A percentile compares a stretch with the other conserved stretches of the same genome.
These are phyloP conservation scores for Lepidurus couesii DNA, from an alignment of 1,140 invertebrate genomes.

Conservation along the genomic window DNA sequence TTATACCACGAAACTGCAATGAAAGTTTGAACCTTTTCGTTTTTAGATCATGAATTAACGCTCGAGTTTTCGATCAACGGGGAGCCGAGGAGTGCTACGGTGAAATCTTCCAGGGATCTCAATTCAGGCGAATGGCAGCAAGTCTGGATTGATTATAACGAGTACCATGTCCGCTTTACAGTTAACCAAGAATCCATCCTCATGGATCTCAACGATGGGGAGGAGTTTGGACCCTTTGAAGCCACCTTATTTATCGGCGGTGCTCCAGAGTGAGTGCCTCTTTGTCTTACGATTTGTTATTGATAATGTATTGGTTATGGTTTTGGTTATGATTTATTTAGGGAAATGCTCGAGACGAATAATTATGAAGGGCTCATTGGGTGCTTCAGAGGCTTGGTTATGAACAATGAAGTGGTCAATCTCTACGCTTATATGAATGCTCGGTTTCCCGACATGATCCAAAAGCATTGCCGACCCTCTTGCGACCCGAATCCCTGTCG, in stretches of 20 bases:
- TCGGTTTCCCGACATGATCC: conserved; percentile 73
- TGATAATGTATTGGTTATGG: background rate
- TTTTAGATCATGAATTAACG: conserved; percentile 69
- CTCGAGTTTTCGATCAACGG: conserved; percentile 86
- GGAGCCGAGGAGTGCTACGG: conserved; percentile 65
- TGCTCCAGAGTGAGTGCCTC: conserved; percentile 70
- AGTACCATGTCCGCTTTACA: conserved; percentile 88
- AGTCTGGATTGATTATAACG: conserved; percentile 85
- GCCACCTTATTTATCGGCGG: conserved; percentile 89
- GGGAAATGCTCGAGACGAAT: conserved; percentile 69
- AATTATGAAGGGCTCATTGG: conserved; percentile 84
- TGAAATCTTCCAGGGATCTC: conserved; percentile 70
- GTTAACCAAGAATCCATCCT: conserved; percentile 82
- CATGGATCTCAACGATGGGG: conserved; percentile 73
- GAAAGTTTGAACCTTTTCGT: conserved; percentile 46
- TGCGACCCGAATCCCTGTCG: conserved; percentile 89
- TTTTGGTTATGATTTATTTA: conserved; percentile 44
- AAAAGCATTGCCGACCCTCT: conserved; percentile 84
- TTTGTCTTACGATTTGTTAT: conserved; percentile 16
- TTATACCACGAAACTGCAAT: background rate
- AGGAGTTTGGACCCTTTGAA: conserved; percentile 85
- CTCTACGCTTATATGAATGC: conserved; percentile 91
- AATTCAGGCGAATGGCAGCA: conserved; percentile 93
- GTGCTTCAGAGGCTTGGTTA: conserved; percentile 83
- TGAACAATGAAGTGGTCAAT: conserved; percentile 82